phyloP scores from a whole-genome alignment of 2,797 vertebrate species.

The Allochrocebus solatus region DNA sequence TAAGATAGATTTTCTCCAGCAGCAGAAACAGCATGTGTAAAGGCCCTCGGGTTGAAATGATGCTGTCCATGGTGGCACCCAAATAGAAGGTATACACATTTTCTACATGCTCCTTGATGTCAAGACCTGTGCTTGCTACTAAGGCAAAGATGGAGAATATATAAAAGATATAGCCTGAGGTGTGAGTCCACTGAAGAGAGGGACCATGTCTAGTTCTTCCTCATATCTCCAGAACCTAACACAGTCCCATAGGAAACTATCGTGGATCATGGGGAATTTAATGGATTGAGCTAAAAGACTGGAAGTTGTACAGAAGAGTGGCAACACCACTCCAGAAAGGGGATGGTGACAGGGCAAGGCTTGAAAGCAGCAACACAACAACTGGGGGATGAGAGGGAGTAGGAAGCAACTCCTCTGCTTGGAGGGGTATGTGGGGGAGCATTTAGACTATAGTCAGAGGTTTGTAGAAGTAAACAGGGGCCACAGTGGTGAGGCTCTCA shows the following conservation, averaged over 20 bases:
- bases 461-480: not conserved
- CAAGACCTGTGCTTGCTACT: not conserved
- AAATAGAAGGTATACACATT: not conserved
- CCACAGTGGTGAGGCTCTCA: not conserved
- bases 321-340: not conserved
- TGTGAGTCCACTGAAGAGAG: not conserved
- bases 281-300: not conserved
- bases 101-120: not conserved
- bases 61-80: no score
- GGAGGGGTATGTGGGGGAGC: not conserved
- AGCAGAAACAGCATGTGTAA: not conserved
- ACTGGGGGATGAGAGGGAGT: not conserved
- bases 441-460: not conserved
- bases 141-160: not conserved
- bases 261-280: not conserved
- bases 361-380: not conserved
- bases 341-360: accelerated
- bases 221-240: not conserved
- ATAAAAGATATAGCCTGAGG: not conserved
- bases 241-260: not conserved
- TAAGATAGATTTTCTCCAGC: not conserved
- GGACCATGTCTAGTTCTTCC: not conserved
- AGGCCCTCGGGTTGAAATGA: not conserved
- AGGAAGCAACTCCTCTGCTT: not conserved
- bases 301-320: not conserved